Base-by-base conservation (phyloP, 2,888 invertebrate genomes). In the Macroteleia sp. region DNA sequence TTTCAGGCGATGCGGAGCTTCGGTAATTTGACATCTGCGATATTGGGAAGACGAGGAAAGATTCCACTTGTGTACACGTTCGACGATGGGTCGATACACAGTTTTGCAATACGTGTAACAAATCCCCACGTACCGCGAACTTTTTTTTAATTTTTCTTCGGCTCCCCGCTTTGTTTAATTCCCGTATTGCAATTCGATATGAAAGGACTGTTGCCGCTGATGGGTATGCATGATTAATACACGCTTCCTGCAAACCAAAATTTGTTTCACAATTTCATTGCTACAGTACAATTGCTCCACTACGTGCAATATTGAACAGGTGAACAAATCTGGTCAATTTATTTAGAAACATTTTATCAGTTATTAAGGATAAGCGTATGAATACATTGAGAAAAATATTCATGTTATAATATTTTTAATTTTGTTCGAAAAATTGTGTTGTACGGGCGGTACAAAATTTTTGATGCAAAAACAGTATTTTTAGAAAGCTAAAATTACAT, bases 21-120 rank as follows among this genome's bases (percentile, higher is more conserved):
- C 54, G 48, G 66, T 54, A 66, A 66, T 66, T 66, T 66, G 66
- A 66, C 66, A 41, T 54, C 54, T 44, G 66, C 54, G 54, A 66
- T 66, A 66, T 66, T 66, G 66, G 62, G 34, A 44, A 36, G 54
- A 46, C 44, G 54, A 44, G 44, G 54, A 66, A 41, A 17, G 54
- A 54, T 44, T 54, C 54, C 28, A 41, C 17, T 44, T 54, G 66
- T 66, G 44, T 54, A 36, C 54, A 34, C 66, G 64, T 46, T 62
- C 22, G 48, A 28, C 48, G 16, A 28, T 39, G 16, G 50, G 30
- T 62, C 62, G 48, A 62, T 62, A 39, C 28, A 39, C 48, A 50
- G 50, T 62, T 39, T 17, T 3, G 25, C 25, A 44, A 48, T 42
- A 34, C 32, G 22, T 14, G 20, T n/a, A n/a, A n/a, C 22, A 14